Base-by-base conservation (phyloP, 2,888 invertebrate species). In the Cerastis rubricosa region DNA sequence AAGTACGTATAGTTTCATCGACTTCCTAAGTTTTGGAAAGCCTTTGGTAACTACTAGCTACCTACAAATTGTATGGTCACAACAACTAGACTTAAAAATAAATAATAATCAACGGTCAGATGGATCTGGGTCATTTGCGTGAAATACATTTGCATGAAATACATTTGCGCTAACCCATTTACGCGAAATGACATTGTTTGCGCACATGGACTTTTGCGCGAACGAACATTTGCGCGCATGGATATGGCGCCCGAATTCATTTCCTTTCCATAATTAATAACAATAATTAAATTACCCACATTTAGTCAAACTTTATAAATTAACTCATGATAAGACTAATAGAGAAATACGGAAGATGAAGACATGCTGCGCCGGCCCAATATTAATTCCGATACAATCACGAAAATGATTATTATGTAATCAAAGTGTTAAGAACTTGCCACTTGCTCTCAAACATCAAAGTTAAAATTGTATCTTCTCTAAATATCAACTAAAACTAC, bases 321-420 rank as follows among this genome's bases (percentile, higher is more conserved):
- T n/a, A 54, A 12, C 51, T 9, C 51, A 22, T 51, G 51, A 51
- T 0, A 51, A 7, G 22, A 51, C 12, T n/a, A n/a, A 54, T 11
- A n/a, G n/a, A 54, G 54, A 54, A n/a, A 54, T n/a, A n/a, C 4
- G n/a, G 12, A 12, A 54, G 11, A 54, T n/a, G 1, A 54, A n/a
- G 11, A n/a, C n/a, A 54, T n/a, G n/a, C 5, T n/a, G n/a, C 54
- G 2, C n/a, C 4, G n/a, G 12, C 4, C 5, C 0, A 4, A n/a
- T n/a, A n/a, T n/a, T n/a, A n/a, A 12, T 11, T 54, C 54, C 54
- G 12, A 54, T 12, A 54, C n/a, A 11, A n/a, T n/a, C n/a, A 22
- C 22, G 1, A 49, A 49, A 49, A 17, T 57, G 17, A 25, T 25
- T 8, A 57, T 17, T 17, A 14, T 29, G 0, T 2, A 59, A 17